Conservation (phyloP, 2,113 vertebrate genomes). For the Zosterops pallidus region DNA sequence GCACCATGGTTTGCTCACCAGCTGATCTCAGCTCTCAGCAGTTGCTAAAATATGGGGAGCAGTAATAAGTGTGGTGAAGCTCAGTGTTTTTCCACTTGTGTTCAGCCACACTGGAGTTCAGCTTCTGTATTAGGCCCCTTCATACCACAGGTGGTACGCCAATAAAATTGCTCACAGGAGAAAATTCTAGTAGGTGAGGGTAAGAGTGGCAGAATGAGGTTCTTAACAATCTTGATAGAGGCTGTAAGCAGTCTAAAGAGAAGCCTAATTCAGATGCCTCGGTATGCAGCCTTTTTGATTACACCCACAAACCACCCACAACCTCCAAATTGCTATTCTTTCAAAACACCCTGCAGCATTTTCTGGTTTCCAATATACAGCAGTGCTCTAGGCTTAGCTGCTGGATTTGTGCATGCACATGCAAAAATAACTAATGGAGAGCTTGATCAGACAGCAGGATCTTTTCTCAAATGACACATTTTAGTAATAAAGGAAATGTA, state of each 20-base stretch:
- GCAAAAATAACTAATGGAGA: conserved; percentile 55
- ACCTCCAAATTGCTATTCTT: conserved; percentile 63
- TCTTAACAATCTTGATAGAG: conserved; percentile 27
- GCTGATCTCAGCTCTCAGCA: not conserved
- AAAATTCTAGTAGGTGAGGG: not conserved
- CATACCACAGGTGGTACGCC: not conserved
- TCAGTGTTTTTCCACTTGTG: not conserved
- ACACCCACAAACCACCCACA: conserved; percentile 67
- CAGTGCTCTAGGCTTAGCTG: conserved; percentile 44
- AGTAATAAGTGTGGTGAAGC: not conserved
- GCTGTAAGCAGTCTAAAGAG: conserved; percentile 55
- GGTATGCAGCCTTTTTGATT: conserved; percentile 44
- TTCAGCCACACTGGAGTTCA: not conserved
- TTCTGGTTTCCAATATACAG: conserved; percentile 47
- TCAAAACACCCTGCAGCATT: conserved; percentile 60
- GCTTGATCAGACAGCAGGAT: conserved; percentile 52
- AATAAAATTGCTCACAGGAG: conserved; percentile 1
- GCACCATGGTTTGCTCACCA: not conserved
- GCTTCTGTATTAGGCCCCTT: not conserved
- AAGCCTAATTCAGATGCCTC: conserved; percentile 60
- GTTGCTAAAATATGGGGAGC: not conserved
- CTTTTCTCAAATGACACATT: conserved; percentile 68
- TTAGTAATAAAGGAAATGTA: conserved; percentile 62
- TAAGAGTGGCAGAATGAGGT: conserved; percentile 29
- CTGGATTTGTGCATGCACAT: conserved; percentile 45